Evolutionary conservation across 2,797 vertebrate species (phyloP).

Genomic region (Anabas testudineus): DNA sequence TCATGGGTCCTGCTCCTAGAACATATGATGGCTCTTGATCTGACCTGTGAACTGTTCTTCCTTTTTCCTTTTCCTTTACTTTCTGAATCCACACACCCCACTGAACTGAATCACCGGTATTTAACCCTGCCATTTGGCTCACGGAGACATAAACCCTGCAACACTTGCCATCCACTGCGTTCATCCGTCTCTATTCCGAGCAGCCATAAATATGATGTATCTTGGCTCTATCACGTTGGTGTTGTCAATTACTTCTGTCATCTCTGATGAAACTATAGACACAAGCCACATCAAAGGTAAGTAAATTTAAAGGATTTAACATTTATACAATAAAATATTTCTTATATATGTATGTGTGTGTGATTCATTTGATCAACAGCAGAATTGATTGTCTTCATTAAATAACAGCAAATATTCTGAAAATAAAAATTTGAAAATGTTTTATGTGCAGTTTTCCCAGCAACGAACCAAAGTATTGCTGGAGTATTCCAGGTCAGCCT

Average conservation of each 20-base stretch:
- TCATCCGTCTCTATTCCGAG: constrained; percentile 26
- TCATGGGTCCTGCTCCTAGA: constrained; percentile 53
- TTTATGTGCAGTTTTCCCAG: constrained; percentile 71
- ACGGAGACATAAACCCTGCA: constrained; percentile 43
- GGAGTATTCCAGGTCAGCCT: constrained; percentile 76
- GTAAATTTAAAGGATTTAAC: constrained; percentile 3
- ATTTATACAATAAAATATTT: not conserved
- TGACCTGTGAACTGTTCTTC: constrained; percentile 69
- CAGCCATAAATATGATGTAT: constrained; percentile 57
- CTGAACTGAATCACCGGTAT: constrained; percentile 69
- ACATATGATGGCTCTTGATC: constrained; percentile 63
- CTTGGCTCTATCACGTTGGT: constrained; percentile 52
- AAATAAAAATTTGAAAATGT: constrained; percentile 2
- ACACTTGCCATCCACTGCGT: constrained; percentile 35
- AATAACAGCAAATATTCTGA: too few species aligned
- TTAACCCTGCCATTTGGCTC: constrained; percentile 75
- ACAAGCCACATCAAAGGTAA: constrained; percentile 73
- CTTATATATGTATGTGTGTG: not conserved
- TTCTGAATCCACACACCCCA: constrained; percentile 58
- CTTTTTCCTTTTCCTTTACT: constrained; percentile 81
- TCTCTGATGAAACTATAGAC: constrained; percentile 38
- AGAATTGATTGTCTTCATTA: too few species aligned
- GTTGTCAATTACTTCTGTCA: constrained; percentile 40
- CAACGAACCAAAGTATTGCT: constrained; percentile 56
- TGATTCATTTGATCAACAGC: too few species aligned